Evolutionary conservation across 2,797 vertebrate species (phyloP), one percentile per base, ranked within the genome.

Genomic region (Knipowitschia caucasica): DNA sequence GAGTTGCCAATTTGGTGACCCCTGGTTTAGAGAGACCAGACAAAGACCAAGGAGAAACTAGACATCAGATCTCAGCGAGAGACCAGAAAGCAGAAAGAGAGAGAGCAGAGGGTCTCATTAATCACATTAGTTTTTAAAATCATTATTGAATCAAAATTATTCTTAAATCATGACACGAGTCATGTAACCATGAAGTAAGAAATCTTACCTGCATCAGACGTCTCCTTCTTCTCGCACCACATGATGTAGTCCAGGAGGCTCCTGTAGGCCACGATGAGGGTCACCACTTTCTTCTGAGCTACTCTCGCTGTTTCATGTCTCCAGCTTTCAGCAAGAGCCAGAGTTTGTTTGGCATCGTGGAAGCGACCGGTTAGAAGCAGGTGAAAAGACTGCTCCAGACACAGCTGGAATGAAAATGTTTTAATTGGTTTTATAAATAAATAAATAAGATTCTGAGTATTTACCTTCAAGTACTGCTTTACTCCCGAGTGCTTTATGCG

Each of bases 401-500:
- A 92, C 45, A 98, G 80, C 94, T 99, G 63, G 18, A 47, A 30
- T 14, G 8, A 9, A 27, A 7, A 30, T 7, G 63, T 3, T 51
- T 0, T n/a, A 5, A 26, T 44, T 43, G 26, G 11, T 25, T 44
- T 5, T 9, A 9, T 7, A 1, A 17, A 2, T 9, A 20, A 34
- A 7, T 30, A 26, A 25, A 30, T n/a, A n/a, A n/a, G n/a, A n/a
- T n/a, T n/a, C n/a, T n/a, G 1, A 20, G 15, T 11, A 30, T 12
- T 5, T 35, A 98, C 96, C 91, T 86, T 88, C 27, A 96, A 82
- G 68, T 93, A 98, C 59, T 88, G 83, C 69, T 76, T 88, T 26
- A 95, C 54, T 24, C 93, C 92, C 0, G 85, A 80, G 69, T 92
- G 91, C 79, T 99, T 99, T 83, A 98, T 91, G 23, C 78, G 86